Conservation (phyloP, 2,113 vertebrate genomes). For the Heterotis niloticus region DNA sequence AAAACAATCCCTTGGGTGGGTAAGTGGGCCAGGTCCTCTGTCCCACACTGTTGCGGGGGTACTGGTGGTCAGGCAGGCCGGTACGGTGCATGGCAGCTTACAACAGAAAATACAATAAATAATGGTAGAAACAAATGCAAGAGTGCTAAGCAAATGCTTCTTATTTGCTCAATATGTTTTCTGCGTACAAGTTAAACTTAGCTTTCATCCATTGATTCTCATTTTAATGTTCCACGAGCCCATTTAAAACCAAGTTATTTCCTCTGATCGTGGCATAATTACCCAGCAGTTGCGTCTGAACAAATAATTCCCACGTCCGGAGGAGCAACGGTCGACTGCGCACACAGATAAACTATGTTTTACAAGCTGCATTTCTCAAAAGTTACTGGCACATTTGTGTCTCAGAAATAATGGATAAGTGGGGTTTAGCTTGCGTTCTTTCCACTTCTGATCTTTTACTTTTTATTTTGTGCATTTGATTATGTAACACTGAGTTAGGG, state of each 20-base stretch:
- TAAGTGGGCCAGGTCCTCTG: too few species aligned
- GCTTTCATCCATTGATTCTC: neutral
- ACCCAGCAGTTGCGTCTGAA: neutral
- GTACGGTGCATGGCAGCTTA: too few species aligned
- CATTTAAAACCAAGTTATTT: conserved; percentile 15
- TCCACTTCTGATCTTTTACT: too few species aligned
- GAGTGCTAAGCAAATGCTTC: neutral
- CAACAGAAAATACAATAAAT: too few species aligned
- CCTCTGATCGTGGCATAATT: neutral
- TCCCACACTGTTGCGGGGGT: too few species aligned
- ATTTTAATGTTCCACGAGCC: neutral
- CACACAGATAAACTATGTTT: neutral
- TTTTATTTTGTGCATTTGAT: too few species aligned
- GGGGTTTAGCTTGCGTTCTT: too few species aligned
- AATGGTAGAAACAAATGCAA: neutral
- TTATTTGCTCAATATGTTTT: conserved; percentile 5
- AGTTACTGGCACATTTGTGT: neutral
- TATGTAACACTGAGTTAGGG: too few species aligned
- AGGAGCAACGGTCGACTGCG: neutral
- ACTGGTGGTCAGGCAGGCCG: too few species aligned
- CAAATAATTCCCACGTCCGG: neutral
- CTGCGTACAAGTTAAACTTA: neutral
- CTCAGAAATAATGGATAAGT: too few species aligned
- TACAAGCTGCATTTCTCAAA: neutral
- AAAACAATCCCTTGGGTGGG: too few species aligned